Base-by-base conservation (phyloP, 2,888 invertebrate species). In the Amiota mariae region DNA sequence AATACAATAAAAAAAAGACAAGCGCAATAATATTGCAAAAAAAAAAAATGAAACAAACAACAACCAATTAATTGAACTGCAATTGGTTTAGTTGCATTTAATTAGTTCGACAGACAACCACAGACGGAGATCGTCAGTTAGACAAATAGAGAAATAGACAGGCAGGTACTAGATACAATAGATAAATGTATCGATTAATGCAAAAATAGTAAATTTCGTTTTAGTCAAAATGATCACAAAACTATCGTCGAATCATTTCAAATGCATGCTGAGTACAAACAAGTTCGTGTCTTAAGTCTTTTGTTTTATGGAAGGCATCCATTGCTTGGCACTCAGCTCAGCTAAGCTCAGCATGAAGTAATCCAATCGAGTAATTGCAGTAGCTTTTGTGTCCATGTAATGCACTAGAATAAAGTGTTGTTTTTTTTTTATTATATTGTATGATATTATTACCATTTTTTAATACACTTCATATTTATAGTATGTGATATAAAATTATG, bases 51-150 rank as follows among this genome's bases (percentile, higher is more conserved):
- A 24, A 24, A 24, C 24, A 54, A 54, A 13, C 13, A 36, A 36
- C 6, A 36, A 36, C 36, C 71, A 77, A 76, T 36, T 76, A 82
- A 85, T 85, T 82, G 81, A 79, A 76, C 73, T 67, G 68, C 79
- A 76, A 80, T 77, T 68, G 73, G 64, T 68, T 66, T 68, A 20
- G 15, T 20, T 67, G 51, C 48, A 67, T 67, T 67, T 48, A 20
- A 67, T 67, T 67, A 67, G 13, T 46, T 9, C 20, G 9, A 12
- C 59, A 51, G n/a, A 11, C 36, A 36, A 6, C 36, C 36, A 36
- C 6, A 36, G 36, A 36, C 36, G 8, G 36, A 36, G 36, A 36
- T 2, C 36, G 36, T 36, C 36, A 36, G 6, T 2, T 36, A 36
- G 36, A 36, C 36, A 51, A 51, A n/a, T n/a, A 51, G 54, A 51